Evolutionary conservation across 2,113 vertebrate genomes (phyloP), one percentile per base, ranked within the genome.

Genomic region (Sprattus sprattus): DNA sequence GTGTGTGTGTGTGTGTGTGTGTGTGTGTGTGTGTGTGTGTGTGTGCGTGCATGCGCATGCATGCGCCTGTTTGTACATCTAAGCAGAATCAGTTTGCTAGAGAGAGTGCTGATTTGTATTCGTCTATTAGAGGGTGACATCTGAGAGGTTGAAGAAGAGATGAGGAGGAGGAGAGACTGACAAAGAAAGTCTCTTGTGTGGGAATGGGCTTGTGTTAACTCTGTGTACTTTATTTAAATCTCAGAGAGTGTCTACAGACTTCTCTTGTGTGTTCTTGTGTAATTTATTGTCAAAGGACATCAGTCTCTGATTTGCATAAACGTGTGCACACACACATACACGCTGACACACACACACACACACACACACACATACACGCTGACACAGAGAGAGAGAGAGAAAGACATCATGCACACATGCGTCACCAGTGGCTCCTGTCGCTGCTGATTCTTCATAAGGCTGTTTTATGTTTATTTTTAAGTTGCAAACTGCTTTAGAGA

Each of bases 401-500:
- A 2, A 57, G 11, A 57, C 20, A 64, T 0, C 28, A 75, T 13
- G 10, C 28, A 75, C 67, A 75, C 67, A 75, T 32, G 28, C 64
- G n/a, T 71, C 64, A 71, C n/a, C 25, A 71, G n/a, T 28, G 64
- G n/a, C n/a, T 71, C 7, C 3, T 71, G 64, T 32, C 64, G 32
- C 64, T 28, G 64, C 64, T 71, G 64, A 71, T 71, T 71, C 64
- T 11, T 9, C 7, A 32, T 71, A 25, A 11, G 25, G n/a, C 64
- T 28, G n/a, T 71, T 71, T 71, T 25, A 71, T 71, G 64, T 71
- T 67, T 71, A 71, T 71, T 71, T 71, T 71, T 71, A 71, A 28
- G 64, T 71, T 71, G 64, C 4, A 7, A 32, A n/a, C n/a, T n/a
- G 28, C 7, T 71, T 25, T 11, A 71, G 8, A 71, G 64, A 28